Percentiles rank a stretch among this genome's conserved stretches.
phyloP scores from a whole-genome alignment of 2,888 invertebrate species.

The Cantharis flavilabris region DNA sequence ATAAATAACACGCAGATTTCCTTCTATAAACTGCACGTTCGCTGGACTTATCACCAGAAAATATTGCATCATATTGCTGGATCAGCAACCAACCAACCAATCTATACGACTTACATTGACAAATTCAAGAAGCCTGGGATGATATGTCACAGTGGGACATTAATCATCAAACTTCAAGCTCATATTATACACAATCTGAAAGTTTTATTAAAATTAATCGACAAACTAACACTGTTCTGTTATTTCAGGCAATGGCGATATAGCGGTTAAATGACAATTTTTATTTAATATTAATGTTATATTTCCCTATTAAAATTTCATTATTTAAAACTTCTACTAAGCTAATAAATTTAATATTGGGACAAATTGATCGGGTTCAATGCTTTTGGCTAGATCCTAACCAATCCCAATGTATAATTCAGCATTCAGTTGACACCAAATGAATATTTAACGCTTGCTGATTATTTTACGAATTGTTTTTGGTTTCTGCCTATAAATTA shows the following conservation, averaged over 20 bases:
- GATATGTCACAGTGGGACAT: neutral
- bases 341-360: neutral
- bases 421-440: neutral
- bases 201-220: neutral
- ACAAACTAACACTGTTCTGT: no score
- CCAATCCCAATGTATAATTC: neutral
- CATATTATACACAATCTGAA: neutral
- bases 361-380: neutral
- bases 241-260: neutral
- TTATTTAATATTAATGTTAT: neutral
- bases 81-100: neutral
- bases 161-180: neutral
- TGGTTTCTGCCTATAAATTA: neutral
- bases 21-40: neutral
- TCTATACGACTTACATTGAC: neutral
- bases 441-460: neutral
- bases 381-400: neutral
- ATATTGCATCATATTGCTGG: neutral
- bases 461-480: neutral
- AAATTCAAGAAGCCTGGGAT: neutral
- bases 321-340: neutral
- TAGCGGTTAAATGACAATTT: neutral
- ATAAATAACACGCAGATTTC: neutral
- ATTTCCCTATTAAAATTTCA: neutral
- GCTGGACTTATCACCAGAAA: neutral